Evolutionary conservation across 2,797 vertebrate species (phyloP).

Genomic region (Tachyglossus aculeatus): DNA sequence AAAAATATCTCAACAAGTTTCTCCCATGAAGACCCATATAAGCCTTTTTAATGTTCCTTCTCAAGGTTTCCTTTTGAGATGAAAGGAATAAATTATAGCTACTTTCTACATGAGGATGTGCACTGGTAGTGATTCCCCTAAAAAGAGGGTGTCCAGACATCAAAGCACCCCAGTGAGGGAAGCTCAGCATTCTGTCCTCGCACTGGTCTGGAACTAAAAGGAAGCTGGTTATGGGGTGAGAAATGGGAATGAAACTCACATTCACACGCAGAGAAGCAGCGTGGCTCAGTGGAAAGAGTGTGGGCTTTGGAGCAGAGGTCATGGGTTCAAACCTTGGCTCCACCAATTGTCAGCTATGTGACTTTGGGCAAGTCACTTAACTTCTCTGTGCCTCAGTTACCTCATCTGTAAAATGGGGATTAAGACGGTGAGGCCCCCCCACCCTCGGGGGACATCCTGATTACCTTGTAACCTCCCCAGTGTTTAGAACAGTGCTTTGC

Average conservation of each 20-base stretch:
- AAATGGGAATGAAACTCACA: constrained; percentile 29
- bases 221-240: constrained; percentile 40
- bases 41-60: neutral
- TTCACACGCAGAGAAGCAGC: no score
- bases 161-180: constrained; percentile 6
- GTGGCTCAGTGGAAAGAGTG: no score
- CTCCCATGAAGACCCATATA: neutral
- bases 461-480: no score
- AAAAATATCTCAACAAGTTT: neutral
- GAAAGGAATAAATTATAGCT: constrained; percentile 39
- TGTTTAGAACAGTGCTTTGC: no score
- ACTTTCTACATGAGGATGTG: constrained; percentile 28
- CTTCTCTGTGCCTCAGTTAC: no score
- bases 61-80: constrained; percentile 33
- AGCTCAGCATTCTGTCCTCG: constrained; percentile 3
- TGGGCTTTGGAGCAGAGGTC: no score
- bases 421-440: no score
- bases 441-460: no score
- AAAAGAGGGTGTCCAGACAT: constrained; percentile 52
- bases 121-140: constrained; percentile 42
- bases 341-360: no score
- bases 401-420: no score
- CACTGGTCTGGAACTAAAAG: constrained; percentile 17
- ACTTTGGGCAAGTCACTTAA: no score
- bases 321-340: no score